A percentile compares a stretch with the other conserved stretches of the same genome.
Conservation (phyloP, 1,140 invertebrate species). For the Zaprionus taronus region DNA sequence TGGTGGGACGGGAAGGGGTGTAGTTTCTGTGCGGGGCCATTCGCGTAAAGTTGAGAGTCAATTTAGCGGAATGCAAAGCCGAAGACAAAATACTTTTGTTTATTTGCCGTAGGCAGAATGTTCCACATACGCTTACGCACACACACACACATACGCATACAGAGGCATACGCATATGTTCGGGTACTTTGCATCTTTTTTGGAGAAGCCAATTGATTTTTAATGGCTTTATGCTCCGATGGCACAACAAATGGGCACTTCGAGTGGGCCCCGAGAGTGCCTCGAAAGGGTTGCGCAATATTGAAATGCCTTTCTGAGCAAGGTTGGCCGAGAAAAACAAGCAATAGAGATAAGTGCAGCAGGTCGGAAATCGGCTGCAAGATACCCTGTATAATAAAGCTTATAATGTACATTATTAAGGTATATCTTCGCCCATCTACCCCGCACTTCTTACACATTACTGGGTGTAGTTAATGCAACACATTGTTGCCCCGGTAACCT, state of each 20-base stretch:
- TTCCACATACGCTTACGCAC: conserved; percentile 13
- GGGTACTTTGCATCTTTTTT: conserved; percentile 58
- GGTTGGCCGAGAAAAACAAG: conserved; percentile 3
- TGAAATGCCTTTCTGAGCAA: conserved; percentile 49
- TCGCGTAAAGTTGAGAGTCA: conserved; percentile 64
- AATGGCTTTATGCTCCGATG: conserved; percentile 63
- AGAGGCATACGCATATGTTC: neutral
- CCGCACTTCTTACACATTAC: neutral
- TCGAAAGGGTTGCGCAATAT: conserved; percentile 57
- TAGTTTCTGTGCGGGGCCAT: conserved; percentile 29
- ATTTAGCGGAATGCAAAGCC: conserved; percentile 70
- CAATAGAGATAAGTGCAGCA: conserved; percentile 24
- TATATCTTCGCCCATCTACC: neutral
- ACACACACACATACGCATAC: neutral
- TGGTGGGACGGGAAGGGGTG: neutral
- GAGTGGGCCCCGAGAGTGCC: conserved; percentile 24
- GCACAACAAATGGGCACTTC: conserved; percentile 54
- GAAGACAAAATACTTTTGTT: conserved; percentile 47
- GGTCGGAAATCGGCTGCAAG: neutral
- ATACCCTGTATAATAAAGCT: neutral
- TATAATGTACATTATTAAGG: neutral
- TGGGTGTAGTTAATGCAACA: neutral
- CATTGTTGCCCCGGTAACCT: neutral
- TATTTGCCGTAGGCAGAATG: conserved; percentile 33
- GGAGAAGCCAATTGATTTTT: conserved; percentile 69